Base-by-base conservation (phyloP, 1,140 invertebrate genomes). In the Ceratitis capitata region DNA sequence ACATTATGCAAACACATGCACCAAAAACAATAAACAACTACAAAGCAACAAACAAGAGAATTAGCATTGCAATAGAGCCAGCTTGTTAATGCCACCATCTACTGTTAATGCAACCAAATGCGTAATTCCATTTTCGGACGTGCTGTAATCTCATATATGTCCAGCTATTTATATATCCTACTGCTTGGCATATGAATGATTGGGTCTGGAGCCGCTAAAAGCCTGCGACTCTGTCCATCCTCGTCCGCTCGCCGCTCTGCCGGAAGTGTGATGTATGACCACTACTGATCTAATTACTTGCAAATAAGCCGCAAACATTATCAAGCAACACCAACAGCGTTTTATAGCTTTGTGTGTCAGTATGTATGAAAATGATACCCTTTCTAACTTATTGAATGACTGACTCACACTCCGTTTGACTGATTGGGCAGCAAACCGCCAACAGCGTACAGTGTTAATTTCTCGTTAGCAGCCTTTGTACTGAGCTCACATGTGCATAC, bases 241-340 rank as follows among this genome's bases (percentile, higher is more conserved):
- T 0, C 56, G 12, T 5, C 56, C 6, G 0, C 5, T 14, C 29
- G n/a, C 29, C 61, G 58, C 4, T 0, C 16, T 0, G 3, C 58
- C 12, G 58, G 26, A 16, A 32, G 7, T 61, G 29, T 35, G 32
- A 69, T 4, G 29, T 32, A 19, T 32, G 29, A 35, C 61, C 26
- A 19, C 29, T 35, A 45, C 56, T 26, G 56, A 61, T 26, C 42
- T 78, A 78, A 45, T 78, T 78, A 45, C 69, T 78, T 12, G 69
- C 69, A 45, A 78, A 78, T 78, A 78, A 78, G 69, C 69, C 69
- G 69, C 69, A 78, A 45, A 78, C 39, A 26, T 45, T 78, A 78
- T 78, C 69, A n/a, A 45, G 9, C n/a, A 45, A 45, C 29, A 29
- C 6, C 23, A 23, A 61, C 56, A 9, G n/a, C n/a, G n/a, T n/a